A percentile compares a stretch with the other conserved stretches of the same genome.
Conservation (phyloP, 2,113 vertebrate genomes). For the Nothoprocta pentlandii region DNA sequence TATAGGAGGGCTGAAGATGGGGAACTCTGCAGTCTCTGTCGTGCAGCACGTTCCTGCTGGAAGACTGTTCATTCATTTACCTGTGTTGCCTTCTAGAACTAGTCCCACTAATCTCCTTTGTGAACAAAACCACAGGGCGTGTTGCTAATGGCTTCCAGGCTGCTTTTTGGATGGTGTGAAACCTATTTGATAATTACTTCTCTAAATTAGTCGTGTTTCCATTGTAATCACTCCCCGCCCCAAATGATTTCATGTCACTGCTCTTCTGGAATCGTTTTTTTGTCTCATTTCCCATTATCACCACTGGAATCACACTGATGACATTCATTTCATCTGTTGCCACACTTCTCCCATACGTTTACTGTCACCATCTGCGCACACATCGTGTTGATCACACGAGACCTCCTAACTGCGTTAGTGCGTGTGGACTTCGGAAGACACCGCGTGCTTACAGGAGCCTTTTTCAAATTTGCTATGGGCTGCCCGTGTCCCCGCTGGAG, state of each 20-base stretch:
- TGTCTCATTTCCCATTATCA: constrained; percentile 67
- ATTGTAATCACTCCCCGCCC: constrained; percentile 65
- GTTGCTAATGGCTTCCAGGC: constrained; percentile 68
- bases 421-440: constrained; percentile 43
- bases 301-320: constrained; percentile 24
- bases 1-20: neutral
- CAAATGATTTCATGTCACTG: constrained; percentile 29
- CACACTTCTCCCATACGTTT: neutral
- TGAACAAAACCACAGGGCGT: constrained; percentile 58
- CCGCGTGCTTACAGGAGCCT: neutral
- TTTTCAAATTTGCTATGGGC: constrained; percentile 21
- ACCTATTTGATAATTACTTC: constrained; percentile 74
- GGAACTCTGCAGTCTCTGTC: neutral
- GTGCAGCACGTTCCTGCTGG: constrained; percentile 20
- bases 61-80: constrained; percentile 58
- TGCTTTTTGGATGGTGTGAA: constrained; percentile 66
- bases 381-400: neutral
- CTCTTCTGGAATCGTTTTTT: constrained; percentile 41
- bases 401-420: neutral
- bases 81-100: constrained; percentile 15
- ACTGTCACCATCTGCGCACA: constrained; percentile 8
- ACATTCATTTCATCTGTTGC: constrained; percentile 49
- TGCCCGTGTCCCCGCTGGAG: constrained; percentile 30
- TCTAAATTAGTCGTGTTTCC: constrained; percentile 71
- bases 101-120: constrained; percentile 51